Percentiles rank a stretch among this genome's conserved stretches.
These are phyloP conservation scores for Cantharis lateralis DNA, from an alignment of 2,888 invertebrate species.

Conservation along the genomic window DNA sequence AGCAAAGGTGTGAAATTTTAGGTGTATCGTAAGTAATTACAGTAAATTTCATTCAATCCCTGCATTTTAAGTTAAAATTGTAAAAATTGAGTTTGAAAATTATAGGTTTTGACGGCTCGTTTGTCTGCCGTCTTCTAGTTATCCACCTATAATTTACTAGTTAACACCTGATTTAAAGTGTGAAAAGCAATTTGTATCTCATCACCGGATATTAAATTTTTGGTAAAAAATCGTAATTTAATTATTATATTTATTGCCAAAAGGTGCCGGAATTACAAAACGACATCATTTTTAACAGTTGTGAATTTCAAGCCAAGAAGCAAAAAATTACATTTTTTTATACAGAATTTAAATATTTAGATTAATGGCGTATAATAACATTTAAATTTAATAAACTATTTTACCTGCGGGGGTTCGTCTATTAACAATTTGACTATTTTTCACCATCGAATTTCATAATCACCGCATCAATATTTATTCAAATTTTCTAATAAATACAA, in stretches of 20 bases:
- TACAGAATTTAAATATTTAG: not conserved
- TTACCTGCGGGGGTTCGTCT: not conserved
- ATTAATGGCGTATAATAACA: not conserved
- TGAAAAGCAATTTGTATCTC: slow-evolving; percentile 22
- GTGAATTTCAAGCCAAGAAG: not conserved
- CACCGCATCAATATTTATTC: not conserved
- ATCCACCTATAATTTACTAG: slow-evolving; percentile 39
- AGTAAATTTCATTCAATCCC: slow-evolving; percentile 14
- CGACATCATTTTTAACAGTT: not conserved
- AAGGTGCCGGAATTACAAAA: not conserved
- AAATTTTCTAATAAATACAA: not conserved
- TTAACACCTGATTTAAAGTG: slow-evolving; percentile 50
- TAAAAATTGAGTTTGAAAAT: slow-evolving; percentile 44
- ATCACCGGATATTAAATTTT: not conserved
- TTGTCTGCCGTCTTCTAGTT: slow-evolving; percentile 52
- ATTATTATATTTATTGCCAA: slow-evolving; percentile 5
- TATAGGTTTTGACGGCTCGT: slow-evolving; percentile 53
- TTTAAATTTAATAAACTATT: not conserved
- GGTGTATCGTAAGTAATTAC: not conserved
- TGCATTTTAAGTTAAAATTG: slow-evolving; percentile 40
- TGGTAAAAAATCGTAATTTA: slow-evolving; percentile 9
- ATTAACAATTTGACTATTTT: not conserved
- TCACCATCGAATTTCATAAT: not conserved
- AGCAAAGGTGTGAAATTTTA: not conserved
- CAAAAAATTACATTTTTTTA: not conserved